phyloP scores from a whole-genome alignment of 35 echinoderm and acorn worm genomes.

The Patiria miniata region DNA sequence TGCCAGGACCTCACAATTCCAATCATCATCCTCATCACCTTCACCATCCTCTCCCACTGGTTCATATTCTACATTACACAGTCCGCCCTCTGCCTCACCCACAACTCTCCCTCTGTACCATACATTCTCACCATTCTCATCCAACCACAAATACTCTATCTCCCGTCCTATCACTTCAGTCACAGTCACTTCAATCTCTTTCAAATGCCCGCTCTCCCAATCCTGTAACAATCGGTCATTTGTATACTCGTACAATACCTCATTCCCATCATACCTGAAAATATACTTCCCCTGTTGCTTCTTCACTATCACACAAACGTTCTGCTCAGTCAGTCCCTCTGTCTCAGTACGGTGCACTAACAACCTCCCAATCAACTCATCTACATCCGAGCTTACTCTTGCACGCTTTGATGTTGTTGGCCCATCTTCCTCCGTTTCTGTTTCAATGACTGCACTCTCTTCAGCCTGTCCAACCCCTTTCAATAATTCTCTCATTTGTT shows the following conservation, averaged over 20 bases:
- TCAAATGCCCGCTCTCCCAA: not conserved
- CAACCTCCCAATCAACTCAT: not conserved
- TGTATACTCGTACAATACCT: not conserved
- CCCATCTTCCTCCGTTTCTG: constrained; percentile 16
- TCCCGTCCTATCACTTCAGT: not conserved
- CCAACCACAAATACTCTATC: not conserved
- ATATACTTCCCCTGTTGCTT: not conserved
- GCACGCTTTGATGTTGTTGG: constrained; percentile 11
- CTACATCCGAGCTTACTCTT: not conserved
- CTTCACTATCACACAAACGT: not conserved
- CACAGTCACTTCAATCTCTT: not conserved
- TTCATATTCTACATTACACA: constrained; percentile 25
- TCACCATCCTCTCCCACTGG: not conserved
- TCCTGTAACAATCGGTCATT: not conserved
- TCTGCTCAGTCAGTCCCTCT: not conserved
- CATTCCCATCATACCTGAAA: not conserved
- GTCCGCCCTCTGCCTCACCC: not conserved
- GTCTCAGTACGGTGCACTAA: not conserved
- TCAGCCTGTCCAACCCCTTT: not conserved
- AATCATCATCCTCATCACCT: not conserved
- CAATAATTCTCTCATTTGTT: not conserved
- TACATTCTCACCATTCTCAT: constrained; percentile 4
- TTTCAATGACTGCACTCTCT: not conserved
- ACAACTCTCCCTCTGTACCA: constrained; percentile 1
- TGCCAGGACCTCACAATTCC: not conserved